phyloP scores from a whole-genome alignment of 2,888 invertebrate genomes.

The Rhingia rostrata region DNA sequence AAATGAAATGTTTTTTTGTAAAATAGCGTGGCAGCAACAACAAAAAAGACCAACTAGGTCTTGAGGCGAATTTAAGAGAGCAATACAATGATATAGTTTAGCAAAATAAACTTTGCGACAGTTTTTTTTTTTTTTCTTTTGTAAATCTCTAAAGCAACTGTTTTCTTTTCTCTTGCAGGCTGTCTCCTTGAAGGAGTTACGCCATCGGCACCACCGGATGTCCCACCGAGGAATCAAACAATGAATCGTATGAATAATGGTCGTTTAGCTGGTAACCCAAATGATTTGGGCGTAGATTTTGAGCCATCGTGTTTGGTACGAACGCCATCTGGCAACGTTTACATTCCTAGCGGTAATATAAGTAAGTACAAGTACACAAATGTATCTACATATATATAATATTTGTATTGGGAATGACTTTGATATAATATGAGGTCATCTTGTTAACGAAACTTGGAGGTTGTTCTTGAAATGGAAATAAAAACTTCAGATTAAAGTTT shows the following conservation, averaged over 20 bases:
- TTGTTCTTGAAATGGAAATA: no score
- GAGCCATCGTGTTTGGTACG: constrained; percentile 95
- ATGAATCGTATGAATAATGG: constrained; percentile 96
- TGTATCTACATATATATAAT: neutral
- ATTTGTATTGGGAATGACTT: no score
- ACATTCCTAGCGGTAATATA: constrained; percentile 92
- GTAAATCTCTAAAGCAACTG: constrained; percentile 44
- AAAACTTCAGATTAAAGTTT: no score
- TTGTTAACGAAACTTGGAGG: no score
- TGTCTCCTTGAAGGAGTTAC: constrained; percentile 92
- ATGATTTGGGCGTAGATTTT: constrained; percentile 89
- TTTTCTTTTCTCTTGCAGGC: constrained; percentile 85
- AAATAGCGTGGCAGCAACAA: constrained; percentile 42
- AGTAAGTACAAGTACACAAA: constrained; percentile 83
- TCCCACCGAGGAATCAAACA: constrained; percentile 95
- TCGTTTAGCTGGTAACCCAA: constrained; percentile 92
- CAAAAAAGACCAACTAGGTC: constrained; percentile 33
- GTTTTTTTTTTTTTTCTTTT: constrained; percentile 14
- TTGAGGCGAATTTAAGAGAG: constrained; percentile 26
- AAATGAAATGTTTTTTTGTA: constrained; percentile 58
- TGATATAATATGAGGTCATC: no score
- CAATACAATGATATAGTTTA: constrained; percentile 42
- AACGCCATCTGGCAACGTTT: constrained; percentile 96
- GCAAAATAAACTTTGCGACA: constrained; percentile 7
- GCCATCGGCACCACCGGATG: constrained; percentile 90